Evolutionary conservation across 2,113 vertebrate genomes (phyloP), one percentile per base, ranked within the genome.

Genomic region (Gopherus evgoodei): DNA sequence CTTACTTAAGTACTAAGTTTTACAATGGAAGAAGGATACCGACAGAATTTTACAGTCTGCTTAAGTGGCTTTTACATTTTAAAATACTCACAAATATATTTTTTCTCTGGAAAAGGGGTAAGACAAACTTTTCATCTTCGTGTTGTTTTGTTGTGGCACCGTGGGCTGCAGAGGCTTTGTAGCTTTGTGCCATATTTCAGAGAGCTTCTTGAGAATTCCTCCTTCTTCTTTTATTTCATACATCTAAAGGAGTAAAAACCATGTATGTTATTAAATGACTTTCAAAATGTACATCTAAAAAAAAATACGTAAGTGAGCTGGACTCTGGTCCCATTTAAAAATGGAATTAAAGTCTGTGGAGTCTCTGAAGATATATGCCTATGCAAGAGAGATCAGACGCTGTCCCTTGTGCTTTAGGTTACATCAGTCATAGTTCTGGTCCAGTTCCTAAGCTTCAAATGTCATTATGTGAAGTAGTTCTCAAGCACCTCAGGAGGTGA

Each of bases 61-160:
- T 76, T 47, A 44, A 78, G 47, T 16, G 10, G 11, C 42, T 13
- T 81, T 44, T 25, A 35, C 11, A 88, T 53, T 84, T 85, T 78
- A 14, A 79, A 89, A 11, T 88, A 99, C 99, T 99, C 97, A 99
- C 99, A 99, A 98, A 96, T 99, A 98, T 90, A 99, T 98, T 93
- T 99, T 99, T 93, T 99, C 99, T 98, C 99, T 98, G 97, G 99
- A 99, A 93, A 99, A 99, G 0, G 99, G 98, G 10, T 99, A 99
- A 65, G 99, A 99, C 42, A 99, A 98, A 81, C 95, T 99, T 96
- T 99, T 99, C 97, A 98, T 99, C 90, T 97, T 98, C 83, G 96
- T 98, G 86, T 96, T 95, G 88, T 98, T 98, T 85, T 98, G 95
- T 14, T 98, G 98, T 1, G 99, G 98, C 84, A 99, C 98, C 54